phyloP scores from a whole-genome alignment of 1,140 invertebrate species.

The Magallana angulata region DNA sequence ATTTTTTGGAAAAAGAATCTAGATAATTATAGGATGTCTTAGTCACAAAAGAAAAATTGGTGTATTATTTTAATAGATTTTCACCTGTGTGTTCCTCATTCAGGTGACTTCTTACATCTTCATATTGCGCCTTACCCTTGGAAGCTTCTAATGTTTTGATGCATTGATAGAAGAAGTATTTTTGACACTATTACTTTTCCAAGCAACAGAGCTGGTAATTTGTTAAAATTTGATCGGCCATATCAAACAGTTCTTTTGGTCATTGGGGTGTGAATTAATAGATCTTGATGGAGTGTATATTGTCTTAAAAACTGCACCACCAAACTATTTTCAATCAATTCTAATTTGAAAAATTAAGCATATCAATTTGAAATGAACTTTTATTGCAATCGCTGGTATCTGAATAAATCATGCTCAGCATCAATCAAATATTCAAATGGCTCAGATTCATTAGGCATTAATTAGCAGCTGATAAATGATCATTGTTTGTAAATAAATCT shows the following conservation, averaged over 20 bases:
- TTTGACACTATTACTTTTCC: slow-evolving; percentile 16
- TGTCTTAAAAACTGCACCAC: slow-evolving; percentile 28
- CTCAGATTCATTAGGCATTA: too few species aligned
- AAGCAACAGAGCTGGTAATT: slow-evolving; percentile 26
- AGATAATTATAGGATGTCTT: too few species aligned
- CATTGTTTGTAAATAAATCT: too few species aligned
- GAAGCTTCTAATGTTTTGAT: background rate
- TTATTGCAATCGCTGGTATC: slow-evolving; percentile 26
- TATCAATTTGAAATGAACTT: slow-evolving; percentile 38
- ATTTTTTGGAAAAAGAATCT: too few species aligned
- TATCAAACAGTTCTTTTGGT: slow-evolving; percentile 23
- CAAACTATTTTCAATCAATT: slow-evolving; percentile 30
- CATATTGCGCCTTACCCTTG: background rate
- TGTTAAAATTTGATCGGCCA: slow-evolving; percentile 9
- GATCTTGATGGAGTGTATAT: slow-evolving; percentile 13
- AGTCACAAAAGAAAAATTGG: too few species aligned
- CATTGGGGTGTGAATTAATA: background rate
- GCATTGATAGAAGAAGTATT: slow-evolving; percentile 14
- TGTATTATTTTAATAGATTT: too few species aligned
- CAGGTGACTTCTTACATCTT: background rate
- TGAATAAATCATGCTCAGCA: background rate
- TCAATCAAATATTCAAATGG: slow-evolving; percentile 34
- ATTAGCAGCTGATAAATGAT: too few species aligned
- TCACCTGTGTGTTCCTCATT: too few species aligned
- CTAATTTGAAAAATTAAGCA: slow-evolving; percentile 38